Evolutionary conservation across 2,888 invertebrate species (phyloP), one percentile per base, ranked within the genome.

Genomic region (Exephanes ischioxanthus): DNA sequence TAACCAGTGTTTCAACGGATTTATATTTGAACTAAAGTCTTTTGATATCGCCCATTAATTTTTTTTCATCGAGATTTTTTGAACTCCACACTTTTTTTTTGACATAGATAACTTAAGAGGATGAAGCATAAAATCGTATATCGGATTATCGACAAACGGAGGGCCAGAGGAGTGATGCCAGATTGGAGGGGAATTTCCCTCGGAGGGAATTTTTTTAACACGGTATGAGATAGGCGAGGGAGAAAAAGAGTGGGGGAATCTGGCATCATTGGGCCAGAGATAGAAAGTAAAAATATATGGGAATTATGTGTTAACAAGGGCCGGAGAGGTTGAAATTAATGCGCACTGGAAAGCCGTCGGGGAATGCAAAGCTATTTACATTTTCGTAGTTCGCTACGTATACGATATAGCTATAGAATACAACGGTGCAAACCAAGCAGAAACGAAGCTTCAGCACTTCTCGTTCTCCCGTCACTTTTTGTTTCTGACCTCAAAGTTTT

Each of bases 401-500:
- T n/a, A 9, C 61, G 37, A 61, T 61, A 61, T 45, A n/a, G 9
- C n/a, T 48, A 45, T 63, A 45, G 7, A 41, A 22, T 11, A 22
- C 7, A 11, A 4, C 22, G 22, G 22, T 61, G 30, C 16, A 30
- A 33, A 14, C 61, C 16, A 11, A 63, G n/a, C 26, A 19, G 73
- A 61, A 73, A 61, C 61, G 58, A 41, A 58, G 58, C 58, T 61
- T 45, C 73, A 37, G 7, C 55, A 16, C 26, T 58, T 26, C 33
- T 0, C 63, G 26, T 33, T 11, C 33, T 33, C 22, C 63, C 63
- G 48, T 76, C 33, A 66, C 76, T 66, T 76, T 76, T 66, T 66
- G 48, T 80, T 45, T 76, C 67, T 76, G 58, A 84, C 72, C 79
- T 76, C 70, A 85, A 85, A 85, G 63, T 79, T 85, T 82, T 63